These are phyloP conservation scores for Muscina levida DNA, from an alignment of 2,888 invertebrate genomes.

Conservation along the genomic window DNA sequence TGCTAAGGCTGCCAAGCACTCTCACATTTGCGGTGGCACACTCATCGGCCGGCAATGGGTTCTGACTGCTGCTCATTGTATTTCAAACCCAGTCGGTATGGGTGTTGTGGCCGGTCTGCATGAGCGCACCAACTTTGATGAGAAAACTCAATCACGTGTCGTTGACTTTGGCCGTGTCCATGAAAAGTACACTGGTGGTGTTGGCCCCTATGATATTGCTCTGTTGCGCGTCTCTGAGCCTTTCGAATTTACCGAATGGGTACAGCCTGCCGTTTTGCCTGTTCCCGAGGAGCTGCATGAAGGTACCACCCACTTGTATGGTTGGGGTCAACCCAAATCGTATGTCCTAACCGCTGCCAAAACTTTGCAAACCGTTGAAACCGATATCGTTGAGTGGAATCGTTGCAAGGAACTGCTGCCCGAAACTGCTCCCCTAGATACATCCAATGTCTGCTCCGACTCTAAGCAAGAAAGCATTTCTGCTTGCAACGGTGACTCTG, in stretches of 20 bases:
- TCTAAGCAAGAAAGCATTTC: slow-evolving; percentile 78
- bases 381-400: slow-evolving; percentile 71
- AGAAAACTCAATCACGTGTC: slow-evolving; percentile 71
- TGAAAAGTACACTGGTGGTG: slow-evolving; percentile 74
- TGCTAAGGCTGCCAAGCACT: slow-evolving; percentile 59
- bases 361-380: slow-evolving; percentile 73
- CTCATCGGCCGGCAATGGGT: slow-evolving; percentile 78
- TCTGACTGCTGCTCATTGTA: slow-evolving; percentile 79
- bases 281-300: slow-evolving; percentile 69
- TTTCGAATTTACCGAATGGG: slow-evolving; percentile 73
- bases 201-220: slow-evolving; percentile 82
- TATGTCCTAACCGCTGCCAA: slow-evolving; percentile 68
- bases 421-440: slow-evolving; percentile 71
- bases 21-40: slow-evolving; percentile 80
- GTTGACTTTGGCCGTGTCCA: slow-evolving; percentile 76
- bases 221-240: slow-evolving; percentile 77
- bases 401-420: slow-evolving; percentile 71
- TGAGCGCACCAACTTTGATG: slow-evolving; percentile 69
- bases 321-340: slow-evolving; percentile 79
- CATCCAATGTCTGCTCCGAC: slow-evolving; percentile 80
- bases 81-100: slow-evolving; percentile 72
- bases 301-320: slow-evolving; percentile 77
- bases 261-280: slow-evolving; percentile 78
- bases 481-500: slow-evolving; percentile 80
- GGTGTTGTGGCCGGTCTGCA: slow-evolving; percentile 79